Evolutionary conservation across 2,888 invertebrate species (phyloP), one percentile per base, ranked within the genome.

Genomic region (Troides oblongomaculatus): DNA sequence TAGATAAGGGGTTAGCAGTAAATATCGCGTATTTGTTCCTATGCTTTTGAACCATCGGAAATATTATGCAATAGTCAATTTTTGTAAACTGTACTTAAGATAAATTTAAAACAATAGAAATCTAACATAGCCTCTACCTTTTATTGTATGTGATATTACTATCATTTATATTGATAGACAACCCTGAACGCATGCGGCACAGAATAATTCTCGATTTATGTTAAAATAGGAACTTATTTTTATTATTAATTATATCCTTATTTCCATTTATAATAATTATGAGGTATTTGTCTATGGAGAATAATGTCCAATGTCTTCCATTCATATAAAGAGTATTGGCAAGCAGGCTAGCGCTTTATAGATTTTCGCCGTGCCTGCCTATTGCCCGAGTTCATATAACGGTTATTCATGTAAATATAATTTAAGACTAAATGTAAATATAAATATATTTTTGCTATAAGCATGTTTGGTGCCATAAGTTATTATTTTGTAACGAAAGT

Each of bases 381-480:
- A 25, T 39, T 14, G 14, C 43, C 64, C 61, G 21, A 61, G 30
- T 67, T 50, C 64, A 64, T 46, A 56, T 56, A 70, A 60, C 81
- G 79, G 79, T 79, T 79, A 76, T 39, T 68, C 46, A 73, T 80
- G 77, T 80, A 80, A 76, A 78, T 78, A 78, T 66, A 74, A 74
- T 77, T 75, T 79, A 81, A 74, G 74, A 71, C 73, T 79, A 81
- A 77, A 73, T 87, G 84, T 87, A 86, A 79, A 87, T 88, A 84
- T 78, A 76, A 72, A 71, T 68, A 63, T 78, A 79, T 79, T 77
- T 80, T 84, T 91, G 91, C 90, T 92, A 74, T 88, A 89, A 91
- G 92, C 92, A 90, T 53, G n/a, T 90, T 86, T 84, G 86, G 92
- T 92, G 92, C 92, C 92, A 92, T 92, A 89, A 84, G 83, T 85